Evolutionary conservation across 2,797 vertebrate species (phyloP), one percentile per base, ranked within the genome.

Genomic region (Hippocampus kuda): DNA sequence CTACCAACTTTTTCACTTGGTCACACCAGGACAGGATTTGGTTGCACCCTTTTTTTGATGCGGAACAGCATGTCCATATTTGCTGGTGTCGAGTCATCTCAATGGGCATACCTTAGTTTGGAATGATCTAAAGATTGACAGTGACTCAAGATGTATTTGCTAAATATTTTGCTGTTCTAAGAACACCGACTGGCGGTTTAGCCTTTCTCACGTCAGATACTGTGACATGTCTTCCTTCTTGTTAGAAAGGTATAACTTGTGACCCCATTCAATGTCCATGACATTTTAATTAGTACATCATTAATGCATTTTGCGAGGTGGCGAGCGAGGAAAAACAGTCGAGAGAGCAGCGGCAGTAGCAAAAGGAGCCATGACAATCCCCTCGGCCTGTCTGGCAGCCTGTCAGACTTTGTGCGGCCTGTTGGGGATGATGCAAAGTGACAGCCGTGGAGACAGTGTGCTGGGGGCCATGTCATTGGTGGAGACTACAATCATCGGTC

Each of bases 401-500:
- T 87, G 88, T 89, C 89, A 83, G 80, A 76, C 67, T 79, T 83
- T 75, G 81, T 84, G 77, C 79, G 77, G 80, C 73, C 74, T 75
- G 79, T 82, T 81, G 81, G 86, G 74, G 72, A 69, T 76, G 51
- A 92, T 90, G 73, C 73, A 78, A 88, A 81, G 85, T 89, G 90
- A 91, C 89, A 88, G 88, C 81, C 69, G 75, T 81, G 81, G 80
- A 88, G 84, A 81, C 80, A 72, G 68, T 78, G 75, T 61, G 83
- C 90, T 86, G 72, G 72, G 67, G 82, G 84, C 84, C 75, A 81
- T 88, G 85, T 90, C 88, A 87, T 83, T 86, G 77, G 78, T 82
- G 83, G 83, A 79, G 77, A 80, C 80, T 72, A 81, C 79, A 81
- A 79, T 87, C 85, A 81, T 77, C 72, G 68, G 71, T 75, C 38